Percentiles rank a stretch among this genome's conserved stretches.
phyloP scores from a whole-genome alignment of 2,113 vertebrate genomes.

The Ageneiosus marmoratus region DNA sequence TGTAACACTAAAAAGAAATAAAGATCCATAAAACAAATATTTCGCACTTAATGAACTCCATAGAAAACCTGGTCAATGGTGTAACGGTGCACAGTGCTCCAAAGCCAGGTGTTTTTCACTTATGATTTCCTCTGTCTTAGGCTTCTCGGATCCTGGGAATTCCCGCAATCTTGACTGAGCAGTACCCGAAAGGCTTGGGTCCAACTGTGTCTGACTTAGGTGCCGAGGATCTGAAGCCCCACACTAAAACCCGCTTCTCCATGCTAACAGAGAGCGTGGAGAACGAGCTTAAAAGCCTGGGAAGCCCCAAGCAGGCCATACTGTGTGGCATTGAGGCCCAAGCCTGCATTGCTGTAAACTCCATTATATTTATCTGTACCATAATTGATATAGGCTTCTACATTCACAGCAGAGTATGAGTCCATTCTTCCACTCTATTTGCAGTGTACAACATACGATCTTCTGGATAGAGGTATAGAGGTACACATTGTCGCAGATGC shows the following conservation, averaged over 20 bases:
- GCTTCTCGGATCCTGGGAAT: conserved; percentile 76
- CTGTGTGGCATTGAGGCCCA: conserved; percentile 88
- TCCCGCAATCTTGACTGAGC: conserved; percentile 80
- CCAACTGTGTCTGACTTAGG: conserved; percentile 85
- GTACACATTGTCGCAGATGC: conserved; percentile 90
- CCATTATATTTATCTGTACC: neutral
- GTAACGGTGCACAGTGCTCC: neutral
- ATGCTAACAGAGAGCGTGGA: conserved; percentile 80
- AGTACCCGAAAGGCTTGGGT: conserved; percentile 86
- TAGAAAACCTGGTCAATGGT: neutral
- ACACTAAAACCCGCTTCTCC: conserved; percentile 83
- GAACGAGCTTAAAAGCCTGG: conserved; percentile 70
- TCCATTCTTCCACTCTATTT: neutral
- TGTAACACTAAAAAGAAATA: neutral
- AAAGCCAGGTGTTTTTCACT: neutral
- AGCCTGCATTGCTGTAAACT: conserved; percentile 81
- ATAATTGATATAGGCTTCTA: neutral
- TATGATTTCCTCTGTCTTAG: conserved; percentile 55
- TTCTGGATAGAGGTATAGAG: conserved; percentile 81
- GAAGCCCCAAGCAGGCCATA: conserved; percentile 74
- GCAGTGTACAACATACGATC: conserved; percentile 83
- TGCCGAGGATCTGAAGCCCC: conserved; percentile 68
- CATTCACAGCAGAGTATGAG: neutral
- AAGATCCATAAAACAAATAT: neutral
- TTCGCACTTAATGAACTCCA: neutral